phyloP scores from a whole-genome alignment of 2,113 vertebrate species.

The Ardeotis arabs region DNA sequence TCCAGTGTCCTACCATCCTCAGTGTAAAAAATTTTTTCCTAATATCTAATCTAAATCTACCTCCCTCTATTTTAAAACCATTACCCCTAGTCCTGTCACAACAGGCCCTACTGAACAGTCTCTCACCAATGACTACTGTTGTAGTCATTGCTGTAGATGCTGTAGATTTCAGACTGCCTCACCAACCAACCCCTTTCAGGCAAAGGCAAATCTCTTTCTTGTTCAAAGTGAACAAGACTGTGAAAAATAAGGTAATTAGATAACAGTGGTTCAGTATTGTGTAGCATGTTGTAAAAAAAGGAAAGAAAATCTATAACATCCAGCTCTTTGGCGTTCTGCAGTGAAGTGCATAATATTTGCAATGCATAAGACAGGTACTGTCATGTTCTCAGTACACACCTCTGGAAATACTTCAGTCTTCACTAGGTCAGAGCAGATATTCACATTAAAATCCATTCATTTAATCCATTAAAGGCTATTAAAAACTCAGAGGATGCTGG shows the following conservation, averaged over 20 bases:
- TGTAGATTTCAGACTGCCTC: not conserved
- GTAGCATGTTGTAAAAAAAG: not conserved
- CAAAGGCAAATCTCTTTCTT: too few species aligned
- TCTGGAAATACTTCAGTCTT: not conserved
- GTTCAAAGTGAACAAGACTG: not conserved
- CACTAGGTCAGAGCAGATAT: not conserved
- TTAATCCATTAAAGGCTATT: not conserved
- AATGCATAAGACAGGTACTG: not conserved
- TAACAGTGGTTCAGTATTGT: not conserved
- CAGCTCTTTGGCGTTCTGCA: not conserved
- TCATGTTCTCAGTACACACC: not conserved
- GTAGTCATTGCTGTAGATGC: not conserved
- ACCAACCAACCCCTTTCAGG: not conserved
- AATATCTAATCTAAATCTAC: too few species aligned
- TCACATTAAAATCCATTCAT: not conserved
- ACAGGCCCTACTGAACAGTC: too few species aligned
- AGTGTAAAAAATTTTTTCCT: too few species aligned
- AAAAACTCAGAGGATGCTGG: not conserved
- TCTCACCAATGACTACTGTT: too few species aligned
- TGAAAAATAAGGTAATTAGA: constrained; percentile 35
- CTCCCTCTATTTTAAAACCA: too few species aligned
- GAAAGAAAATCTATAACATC: not conserved
- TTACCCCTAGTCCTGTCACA: too few species aligned
- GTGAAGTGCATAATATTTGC: not conserved
- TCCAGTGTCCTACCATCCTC: too few species aligned